Evolutionary conservation across 1,140 invertebrate species (phyloP), one percentile per base, ranked within the genome.

Genomic region (Callitettix versicolor): DNA sequence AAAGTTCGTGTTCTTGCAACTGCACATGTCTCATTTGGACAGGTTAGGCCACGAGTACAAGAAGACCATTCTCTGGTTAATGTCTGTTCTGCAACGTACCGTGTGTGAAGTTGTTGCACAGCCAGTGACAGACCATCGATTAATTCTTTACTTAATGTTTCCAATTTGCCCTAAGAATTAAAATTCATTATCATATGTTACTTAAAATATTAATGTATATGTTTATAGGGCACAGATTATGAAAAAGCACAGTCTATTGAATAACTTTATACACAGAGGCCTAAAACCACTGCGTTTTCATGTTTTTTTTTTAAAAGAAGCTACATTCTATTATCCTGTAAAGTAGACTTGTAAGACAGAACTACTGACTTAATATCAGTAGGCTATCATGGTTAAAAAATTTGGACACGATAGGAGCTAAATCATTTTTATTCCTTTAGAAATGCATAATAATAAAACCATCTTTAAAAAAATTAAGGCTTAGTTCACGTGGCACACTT

Each of bases 31-130:
- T 74, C 69, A 59, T 74, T 75, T 3, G 85, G 84, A 67, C 84
- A 86, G 44, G 75, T 75, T 53, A 85, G 76, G 36, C 74, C 75
- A 52, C 76, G 70, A 58, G 80, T 81, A n/a, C 79, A 79, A 24
- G 76, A 76, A 17, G 81, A 73, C 88, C 88, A 91, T 70, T 88
- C 85, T 21, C 76, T 76, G 51, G 73, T 71, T 44, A 87, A 70
- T 54, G 72, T 76, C 49, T 76, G 74, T 62, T 80, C 78, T 44
- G 60, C 63, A n/a, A 71, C 71, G 62, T 74, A 79, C 59, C 71
- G 68, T 56, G 76, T 73, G 67, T 79, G 71, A 26, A 84, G 69
- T 58, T 80, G 77, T 53, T 75, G 65, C 56, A 82, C 70, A 2
- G 75, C 73, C 14, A 75, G 72, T 24, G 67, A 69, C 36, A 79